Evolutionary conservation across 2,888 invertebrate genomes (phyloP).

Genomic region (Diloba caeruleocephala): DNA sequence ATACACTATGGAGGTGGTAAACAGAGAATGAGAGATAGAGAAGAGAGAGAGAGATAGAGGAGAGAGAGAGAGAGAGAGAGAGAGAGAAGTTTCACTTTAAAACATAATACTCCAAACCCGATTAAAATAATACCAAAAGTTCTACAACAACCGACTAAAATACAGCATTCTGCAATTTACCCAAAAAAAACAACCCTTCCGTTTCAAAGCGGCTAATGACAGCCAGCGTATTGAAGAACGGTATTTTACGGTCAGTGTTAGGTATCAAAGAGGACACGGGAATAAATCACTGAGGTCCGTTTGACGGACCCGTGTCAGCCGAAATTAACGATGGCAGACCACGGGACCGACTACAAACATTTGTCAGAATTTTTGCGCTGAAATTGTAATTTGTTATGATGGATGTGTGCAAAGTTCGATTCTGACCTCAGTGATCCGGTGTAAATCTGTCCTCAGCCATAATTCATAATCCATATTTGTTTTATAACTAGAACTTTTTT

Average conservation of each 20-base stretch:
- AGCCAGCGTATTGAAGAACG: slow-evolving; percentile 34
- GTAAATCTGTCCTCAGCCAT: not conserved
- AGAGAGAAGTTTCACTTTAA: too few species aligned
- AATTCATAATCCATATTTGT: too few species aligned
- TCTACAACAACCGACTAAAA: not conserved
- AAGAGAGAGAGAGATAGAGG: too few species aligned
- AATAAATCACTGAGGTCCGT: slow-evolving; percentile 63
- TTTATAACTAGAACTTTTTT: too few species aligned
- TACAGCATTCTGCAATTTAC: too few species aligned
- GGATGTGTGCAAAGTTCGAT: slow-evolving; percentile 3
- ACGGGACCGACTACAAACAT: slow-evolving; percentile 36
- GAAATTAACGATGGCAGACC: slow-evolving; percentile 60
- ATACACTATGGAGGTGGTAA: too few species aligned
- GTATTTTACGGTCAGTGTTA: slow-evolving; percentile 51
- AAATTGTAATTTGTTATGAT: slow-evolving; percentile 34
- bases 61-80: too few species aligned
- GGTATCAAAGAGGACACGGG: slow-evolving; percentile 52
- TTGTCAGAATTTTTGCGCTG: slow-evolving; percentile 34
- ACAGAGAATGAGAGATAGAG: too few species aligned
- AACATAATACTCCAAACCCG: too few species aligned
- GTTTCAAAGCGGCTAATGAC: slow-evolving; percentile 53
- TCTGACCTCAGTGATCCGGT: not conserved
- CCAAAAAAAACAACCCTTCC: slow-evolving; percentile 8
- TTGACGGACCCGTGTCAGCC: slow-evolving; percentile 61
- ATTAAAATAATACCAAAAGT: too few species aligned